Evolutionary conservation across 2,797 vertebrate species (phyloP).

Genomic region (Carcharodon carcharias): DNA sequence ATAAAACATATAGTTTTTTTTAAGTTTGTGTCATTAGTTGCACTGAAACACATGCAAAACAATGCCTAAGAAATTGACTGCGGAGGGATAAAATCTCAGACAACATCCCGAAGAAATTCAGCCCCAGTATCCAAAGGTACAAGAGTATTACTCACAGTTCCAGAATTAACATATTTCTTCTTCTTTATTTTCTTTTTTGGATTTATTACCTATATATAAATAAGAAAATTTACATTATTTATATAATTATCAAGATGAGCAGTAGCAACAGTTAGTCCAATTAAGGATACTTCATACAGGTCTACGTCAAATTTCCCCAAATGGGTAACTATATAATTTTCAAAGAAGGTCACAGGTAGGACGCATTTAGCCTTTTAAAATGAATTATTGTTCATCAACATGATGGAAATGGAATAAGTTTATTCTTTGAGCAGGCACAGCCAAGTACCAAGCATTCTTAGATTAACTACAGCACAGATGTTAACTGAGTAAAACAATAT

Average conservation of each 20-base stretch:
- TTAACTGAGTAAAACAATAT: not conserved
- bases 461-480: not conserved
- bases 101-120: not conserved
- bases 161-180: slow-evolving; percentile 92
- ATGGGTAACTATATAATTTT: not conserved
- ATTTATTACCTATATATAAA: slow-evolving; percentile 76
- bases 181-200: slow-evolving; percentile 96
- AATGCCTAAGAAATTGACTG: not conserved
- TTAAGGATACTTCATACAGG: not conserved
- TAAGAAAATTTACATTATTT: slow-evolving; percentile 38
- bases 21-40: not conserved
- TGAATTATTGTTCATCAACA: not conserved
- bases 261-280: not conserved
- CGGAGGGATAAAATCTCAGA: not conserved
- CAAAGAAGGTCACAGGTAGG: not conserved
- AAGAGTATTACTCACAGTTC: slow-evolving; percentile 71
- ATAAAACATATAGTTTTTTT: not conserved
- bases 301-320: not conserved
- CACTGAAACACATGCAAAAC: not conserved
- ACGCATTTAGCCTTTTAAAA: not conserved
- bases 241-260: not conserved
- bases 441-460: not conserved
- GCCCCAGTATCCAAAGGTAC: not conserved
- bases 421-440: not conserved
- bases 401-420: not conserved